phyloP scores from a whole-genome alignment of 2,113 vertebrate genomes.

The Ctenodactylus gundi region DNA sequence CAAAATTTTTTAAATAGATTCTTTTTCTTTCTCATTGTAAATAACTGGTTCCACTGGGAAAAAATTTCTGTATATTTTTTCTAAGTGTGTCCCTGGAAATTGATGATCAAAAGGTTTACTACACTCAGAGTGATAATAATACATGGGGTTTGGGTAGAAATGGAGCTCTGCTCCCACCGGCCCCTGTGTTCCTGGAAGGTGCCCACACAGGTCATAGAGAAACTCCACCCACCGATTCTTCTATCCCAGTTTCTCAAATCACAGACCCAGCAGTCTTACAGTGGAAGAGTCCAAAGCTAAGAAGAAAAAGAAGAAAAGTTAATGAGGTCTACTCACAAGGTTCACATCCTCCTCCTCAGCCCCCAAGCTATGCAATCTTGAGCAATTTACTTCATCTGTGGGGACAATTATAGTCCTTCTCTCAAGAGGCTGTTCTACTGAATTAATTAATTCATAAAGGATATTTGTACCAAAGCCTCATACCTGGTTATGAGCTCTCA shows the following conservation, averaged over 20 bases:
- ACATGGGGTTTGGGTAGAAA: background rate
- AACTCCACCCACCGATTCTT: no score
- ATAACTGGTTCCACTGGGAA: background rate
- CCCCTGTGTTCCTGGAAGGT: background rate
- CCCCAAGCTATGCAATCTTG: background rate
- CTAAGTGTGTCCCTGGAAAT: background rate
- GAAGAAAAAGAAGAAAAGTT: background rate
- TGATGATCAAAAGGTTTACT: background rate
- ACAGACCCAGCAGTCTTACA: background rate
- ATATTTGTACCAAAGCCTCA: background rate
- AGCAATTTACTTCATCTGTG: background rate
- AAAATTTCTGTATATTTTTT: slow-evolving; percentile 1
- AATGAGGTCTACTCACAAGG: background rate
- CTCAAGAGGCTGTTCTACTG: background rate
- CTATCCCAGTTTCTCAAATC: background rate
- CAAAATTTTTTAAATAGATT: slow-evolving; percentile 22
- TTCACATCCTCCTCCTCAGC: background rate
- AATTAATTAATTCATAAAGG: background rate
- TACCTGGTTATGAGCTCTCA: background rate
- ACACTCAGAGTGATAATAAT: background rate
- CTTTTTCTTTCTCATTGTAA: background rate
- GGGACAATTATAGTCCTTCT: background rate
- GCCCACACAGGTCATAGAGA: rapidly evolving
- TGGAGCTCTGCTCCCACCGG: background rate
- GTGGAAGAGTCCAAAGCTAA: background rate